Evolutionary conservation across 2,888 invertebrate genomes (phyloP), one percentile per base, ranked within the genome.

Genomic region (Apoderus coryli): DNA sequence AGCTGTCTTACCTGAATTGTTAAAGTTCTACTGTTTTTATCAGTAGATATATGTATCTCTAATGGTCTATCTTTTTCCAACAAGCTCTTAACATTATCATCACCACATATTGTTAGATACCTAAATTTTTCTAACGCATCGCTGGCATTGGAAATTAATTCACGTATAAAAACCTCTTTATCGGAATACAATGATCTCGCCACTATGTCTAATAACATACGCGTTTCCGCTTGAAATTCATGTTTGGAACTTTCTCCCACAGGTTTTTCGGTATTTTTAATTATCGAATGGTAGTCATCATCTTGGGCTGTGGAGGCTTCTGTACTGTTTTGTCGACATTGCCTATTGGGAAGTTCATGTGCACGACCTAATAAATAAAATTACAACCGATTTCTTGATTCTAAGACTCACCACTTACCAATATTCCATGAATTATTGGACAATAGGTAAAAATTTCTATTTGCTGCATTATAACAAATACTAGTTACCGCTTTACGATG

Each of bases 171-270:
- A 5, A 96, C 92, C 67, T 96, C 95, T 60, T 92, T 93, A 47
- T 96, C 93, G 0, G 95, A 95, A 59, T 96, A 96, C 19, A 96
- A 62, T 1, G 95, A 95, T 51, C 88, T 78, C 1, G 96, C 96
- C 1, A 96, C 96, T 57, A 96, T 96, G 55, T 96, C 92, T 27
- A 96, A 60, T 22, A 96, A 57, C 80, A 92, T 92, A 37, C 81
- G 67, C 0, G 95, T 96, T 63, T 96, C 96, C 0, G 96, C 95
- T 58, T 95, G 89, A 55, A 96, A 96, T 54, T 93, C 90, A 60
- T 79, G 79, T 51, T 77, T 80, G 4, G 50, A 48, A 27, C 47
- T 48, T 46, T 74, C 72, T 10, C 74, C 67, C 65, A 56, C 64
- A 12, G 61, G 52, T 48, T 67, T 67, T 48, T 74, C 73, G 7